phyloP scores from a whole-genome alignment of 2,113 vertebrate species.

The Leptodactylus fuscus region DNA sequence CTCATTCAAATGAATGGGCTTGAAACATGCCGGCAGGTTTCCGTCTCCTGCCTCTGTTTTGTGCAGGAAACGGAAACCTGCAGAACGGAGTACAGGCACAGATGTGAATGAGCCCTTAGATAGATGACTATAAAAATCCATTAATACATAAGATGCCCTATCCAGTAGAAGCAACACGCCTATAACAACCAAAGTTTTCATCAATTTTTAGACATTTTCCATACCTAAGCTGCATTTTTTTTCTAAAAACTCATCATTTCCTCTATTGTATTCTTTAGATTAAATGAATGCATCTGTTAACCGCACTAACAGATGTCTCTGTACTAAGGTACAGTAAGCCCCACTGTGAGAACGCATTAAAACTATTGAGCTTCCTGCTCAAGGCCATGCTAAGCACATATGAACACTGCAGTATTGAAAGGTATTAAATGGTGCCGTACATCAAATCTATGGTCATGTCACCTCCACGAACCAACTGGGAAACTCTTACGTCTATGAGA shows the following conservation, averaged over 20 bases:
- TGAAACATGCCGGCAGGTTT: too few species aligned
- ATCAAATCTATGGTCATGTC: slow-evolving; percentile 56
- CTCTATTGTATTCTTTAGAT: background rate
- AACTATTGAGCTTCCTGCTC: slow-evolving; percentile 53
- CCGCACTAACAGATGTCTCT: slow-evolving; percentile 50
- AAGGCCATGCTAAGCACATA: slow-evolving; percentile 57
- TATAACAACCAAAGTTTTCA: too few species aligned
- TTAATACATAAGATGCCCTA: too few species aligned
- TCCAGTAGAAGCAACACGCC: too few species aligned
- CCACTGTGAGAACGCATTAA: slow-evolving; percentile 55
- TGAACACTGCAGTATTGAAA: slow-evolving; percentile 48
- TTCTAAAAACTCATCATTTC: background rate
- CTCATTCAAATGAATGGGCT: too few species aligned
- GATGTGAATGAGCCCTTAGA: too few species aligned
- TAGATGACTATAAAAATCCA: too few species aligned
- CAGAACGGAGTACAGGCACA: too few species aligned
- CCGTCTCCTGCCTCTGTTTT: too few species aligned
- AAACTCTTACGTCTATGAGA: slow-evolving; percentile 13
- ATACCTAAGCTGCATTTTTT: background rate
- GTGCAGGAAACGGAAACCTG: too few species aligned
- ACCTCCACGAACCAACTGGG: slow-evolving; percentile 51
- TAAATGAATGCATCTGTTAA: slow-evolving; percentile 54
- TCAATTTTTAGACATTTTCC: background rate
- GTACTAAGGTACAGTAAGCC: slow-evolving; percentile 56
- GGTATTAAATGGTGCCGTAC: slow-evolving; percentile 52